Base-by-base conservation (phyloP, 2,113 vertebrate genomes). In the Bubo bubo region DNA sequence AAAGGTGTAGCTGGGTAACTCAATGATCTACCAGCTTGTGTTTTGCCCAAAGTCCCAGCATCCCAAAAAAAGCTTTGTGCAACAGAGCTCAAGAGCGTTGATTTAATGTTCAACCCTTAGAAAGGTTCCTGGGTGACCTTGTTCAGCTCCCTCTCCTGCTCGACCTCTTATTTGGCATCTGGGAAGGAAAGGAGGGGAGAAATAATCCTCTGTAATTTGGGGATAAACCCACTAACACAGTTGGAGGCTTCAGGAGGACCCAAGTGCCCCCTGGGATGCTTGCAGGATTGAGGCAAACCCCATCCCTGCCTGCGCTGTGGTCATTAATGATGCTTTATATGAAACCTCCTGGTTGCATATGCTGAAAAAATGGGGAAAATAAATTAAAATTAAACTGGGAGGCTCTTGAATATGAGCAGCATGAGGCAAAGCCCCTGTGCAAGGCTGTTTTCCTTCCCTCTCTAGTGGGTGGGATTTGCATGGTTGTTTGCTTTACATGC, bases 351-450 rank as follows among this genome's bases (percentile, higher is more conserved):
- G 14, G 3, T 2, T 79, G 14, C 7, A 2, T 56, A 30, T 0
- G 8, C 37, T 35, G 56, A 79, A 24, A 66, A 43, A 91, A 88
- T 0, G 2, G 16, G 49, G 68, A 59, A 73, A 88, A 63, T 4
- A 8, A 75, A 83, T 55, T 19, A 39, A 22, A 17, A 5, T 6
- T 7, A n/a, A 50, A 35, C 41, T 8, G 53, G 43, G 39, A 64
- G 53, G 26, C 35, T 60, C 45, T 59, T 0, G 1, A 22, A 41
- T 4, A 7, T 0, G 8, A 71, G 41, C 3, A 0, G 14, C 1
- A 3, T 1, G 5, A 35, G 53, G 22, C 1, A 12, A 73, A 72
- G 30, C 71, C 28, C 73, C n/a, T 0, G 0, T 28, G 37, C 0
- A 0, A 21, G 56, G 56, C 18, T 10, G 0, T 39, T 87, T 88